These are phyloP conservation scores for Gallinago undulata DNA, from an alignment of 2,113 vertebrate genomes.

Conservation along the genomic window DNA sequence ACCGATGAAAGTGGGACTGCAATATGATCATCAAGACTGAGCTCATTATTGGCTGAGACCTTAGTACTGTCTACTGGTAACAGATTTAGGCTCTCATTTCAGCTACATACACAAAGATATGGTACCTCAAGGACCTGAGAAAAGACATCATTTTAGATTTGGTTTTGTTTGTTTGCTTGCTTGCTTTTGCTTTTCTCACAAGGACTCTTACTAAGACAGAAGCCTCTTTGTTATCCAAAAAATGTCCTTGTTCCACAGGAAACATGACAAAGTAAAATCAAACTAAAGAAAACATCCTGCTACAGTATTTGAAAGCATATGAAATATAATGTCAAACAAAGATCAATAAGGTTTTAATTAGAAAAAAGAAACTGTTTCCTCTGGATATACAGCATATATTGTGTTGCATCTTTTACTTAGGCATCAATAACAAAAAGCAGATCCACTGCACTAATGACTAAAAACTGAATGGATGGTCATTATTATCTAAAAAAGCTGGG, in stretches of 20 bases:
- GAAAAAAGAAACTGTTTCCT: not conserved
- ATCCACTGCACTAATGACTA: not conserved
- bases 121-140: not conserved
- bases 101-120: not conserved
- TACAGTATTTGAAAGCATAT: not conserved
- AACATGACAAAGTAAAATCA: not conserved
- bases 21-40: not conserved
- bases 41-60: not conserved
- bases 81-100: not conserved
- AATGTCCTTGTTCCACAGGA: not conserved
- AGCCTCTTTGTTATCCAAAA: not conserved
- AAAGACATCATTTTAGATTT: not conserved
- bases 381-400: not conserved
- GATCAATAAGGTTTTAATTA: not conserved
- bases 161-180: not conserved
- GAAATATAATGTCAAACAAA: not conserved
- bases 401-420: not conserved
- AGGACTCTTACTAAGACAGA: not conserved
- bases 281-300: not conserved
- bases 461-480: not conserved
- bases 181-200: not conserved
- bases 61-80: not conserved
- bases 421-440: not conserved
- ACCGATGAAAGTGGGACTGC: not conserved
- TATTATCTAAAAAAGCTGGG: not conserved